Percentiles rank a stretch among this genome's conserved stretches.
Evolutionary conservation across 1,140 invertebrate species (phyloP).

Genomic region (Eubasilissa regina): DNA sequence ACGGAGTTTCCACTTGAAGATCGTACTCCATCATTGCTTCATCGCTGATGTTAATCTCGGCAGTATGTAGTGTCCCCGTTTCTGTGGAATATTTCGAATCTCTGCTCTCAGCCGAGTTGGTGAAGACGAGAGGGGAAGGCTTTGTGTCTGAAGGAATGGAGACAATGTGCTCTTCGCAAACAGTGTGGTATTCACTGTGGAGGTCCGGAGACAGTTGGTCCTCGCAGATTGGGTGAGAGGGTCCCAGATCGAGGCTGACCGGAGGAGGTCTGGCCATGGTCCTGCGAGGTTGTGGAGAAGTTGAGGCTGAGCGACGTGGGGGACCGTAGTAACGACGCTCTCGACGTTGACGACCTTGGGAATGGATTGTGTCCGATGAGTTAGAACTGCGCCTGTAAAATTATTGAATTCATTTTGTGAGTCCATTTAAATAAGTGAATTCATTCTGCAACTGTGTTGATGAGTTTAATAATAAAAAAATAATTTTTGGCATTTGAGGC

Average conservation of each 20-base stretch:
- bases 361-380: constrained; percentile 64
- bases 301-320: constrained; percentile 52
- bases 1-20: constrained; percentile 50
- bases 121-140: constrained; percentile 27
- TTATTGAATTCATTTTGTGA: background rate
- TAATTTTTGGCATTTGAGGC: background rate
- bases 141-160: constrained; percentile 4
- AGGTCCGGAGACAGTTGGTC: constrained; percentile 50
- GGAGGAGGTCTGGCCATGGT: constrained; percentile 40
- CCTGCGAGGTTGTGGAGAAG: constrained; percentile 51
- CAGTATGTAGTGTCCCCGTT: constrained; percentile 56
- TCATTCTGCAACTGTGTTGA: too few relatives aligned
- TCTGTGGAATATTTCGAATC: constrained; percentile 55
- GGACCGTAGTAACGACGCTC: constrained; percentile 48
- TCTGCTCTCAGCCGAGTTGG: constrained; percentile 48
- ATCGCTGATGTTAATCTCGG: constrained; percentile 56
- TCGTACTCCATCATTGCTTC: constrained; percentile 52
- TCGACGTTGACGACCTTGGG: constrained; percentile 60
- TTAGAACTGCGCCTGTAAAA: constrained; percentile 63
- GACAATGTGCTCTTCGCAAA: constrained; percentile 51
- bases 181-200: constrained; percentile 57
- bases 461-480: background rate
- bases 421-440: too few relatives aligned
- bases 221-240: constrained; percentile 41
- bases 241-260: constrained; percentile 32